phyloP scores from a whole-genome alignment of 2,113 vertebrate species.

The Rallus limicola region DNA sequence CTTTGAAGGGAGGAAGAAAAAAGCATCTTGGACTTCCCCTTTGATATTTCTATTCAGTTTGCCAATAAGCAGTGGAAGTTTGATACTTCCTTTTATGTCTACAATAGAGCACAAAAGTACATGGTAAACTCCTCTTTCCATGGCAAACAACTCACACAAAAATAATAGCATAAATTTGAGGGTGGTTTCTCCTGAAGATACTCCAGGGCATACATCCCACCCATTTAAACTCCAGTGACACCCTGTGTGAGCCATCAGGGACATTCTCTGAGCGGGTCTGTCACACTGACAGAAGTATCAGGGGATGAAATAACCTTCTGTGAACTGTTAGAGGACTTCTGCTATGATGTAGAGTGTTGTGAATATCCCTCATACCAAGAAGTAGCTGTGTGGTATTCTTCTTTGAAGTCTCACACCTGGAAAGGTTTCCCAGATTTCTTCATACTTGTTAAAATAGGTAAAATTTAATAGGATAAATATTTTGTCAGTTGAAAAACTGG shows the following conservation, averaged over 20 bases:
- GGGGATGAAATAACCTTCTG: background rate
- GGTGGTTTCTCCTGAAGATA: slow-evolving; percentile 38
- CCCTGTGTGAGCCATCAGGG: background rate
- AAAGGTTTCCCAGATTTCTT: background rate
- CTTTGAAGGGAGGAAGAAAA: background rate
- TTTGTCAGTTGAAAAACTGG: background rate
- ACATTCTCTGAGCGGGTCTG: background rate
- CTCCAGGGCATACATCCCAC: background rate
- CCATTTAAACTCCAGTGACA: background rate
- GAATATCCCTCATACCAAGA: background rate
- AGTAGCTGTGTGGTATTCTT: background rate
- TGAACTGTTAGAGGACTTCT: background rate
- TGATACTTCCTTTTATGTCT: slow-evolving; percentile 62
- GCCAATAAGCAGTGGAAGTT: slow-evolving; percentile 58
- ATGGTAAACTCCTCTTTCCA: slow-evolving; percentile 33
- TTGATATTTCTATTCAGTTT: slow-evolving; percentile 32
- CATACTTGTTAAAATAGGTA: background rate
- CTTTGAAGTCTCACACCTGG: background rate
- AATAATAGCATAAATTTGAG: slow-evolving; percentile 4
- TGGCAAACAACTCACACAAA: background rate
- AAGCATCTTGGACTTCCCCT: slow-evolving; percentile 51
- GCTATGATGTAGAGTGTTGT: background rate
- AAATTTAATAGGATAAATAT: background rate
- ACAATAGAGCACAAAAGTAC: slow-evolving; percentile 50
- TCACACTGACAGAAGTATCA: background rate